Evolutionary conservation across 2,888 invertebrate species (phyloP), one percentile per base, ranked within the genome.

Genomic region (Halictus quadricinctus): DNA sequence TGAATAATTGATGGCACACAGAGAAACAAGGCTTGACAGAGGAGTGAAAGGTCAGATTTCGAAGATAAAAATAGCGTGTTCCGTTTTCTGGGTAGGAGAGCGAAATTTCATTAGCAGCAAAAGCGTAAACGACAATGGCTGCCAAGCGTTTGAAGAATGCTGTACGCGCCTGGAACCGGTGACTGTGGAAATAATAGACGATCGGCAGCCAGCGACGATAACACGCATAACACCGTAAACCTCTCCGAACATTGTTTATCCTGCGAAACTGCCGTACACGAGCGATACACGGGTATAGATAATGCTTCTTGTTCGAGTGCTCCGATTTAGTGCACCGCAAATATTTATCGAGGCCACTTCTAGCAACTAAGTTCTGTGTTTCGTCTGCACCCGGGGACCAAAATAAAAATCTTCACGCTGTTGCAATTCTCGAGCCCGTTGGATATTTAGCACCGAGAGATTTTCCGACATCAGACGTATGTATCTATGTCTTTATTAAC

Each of bases 321-420:
- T 15, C 29, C 41, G 54, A 72, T 75, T 76, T 69, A 69, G 58
- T 73, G 36, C 72, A 58, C 18, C 15, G 60, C 79, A 84, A 84
- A 84, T 84, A 84, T 84, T 84, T 84, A 43, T 79, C 58, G 43
- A 29, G 46, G 72, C 54, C 84, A 73, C 29, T 69, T 72, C 75
- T 41, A 48, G n/a, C 12, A 48, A 15, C 73, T 60, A 43, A 58
- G 36, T 60, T 43, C 73, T 7, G 72, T 60, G 12, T 41, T 48
- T 43, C 48, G 58, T 50, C 58, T 36, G 36, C 73, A 18, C 25
- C 41, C 18, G 1, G 5, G 18, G 15, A 72, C 72, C 25, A 2
- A 18, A 43, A 64, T 60, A 41, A 43, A 77, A 74, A 74, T 41
- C 15, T 10, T 18, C 2, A 7, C 2, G 58, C 18, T n/a, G 29